Percentiles rank a stretch among this genome's conserved stretches.
Conservation (phyloP, 2,888 invertebrate genomes). For the Himalopsyche anomala region DNA sequence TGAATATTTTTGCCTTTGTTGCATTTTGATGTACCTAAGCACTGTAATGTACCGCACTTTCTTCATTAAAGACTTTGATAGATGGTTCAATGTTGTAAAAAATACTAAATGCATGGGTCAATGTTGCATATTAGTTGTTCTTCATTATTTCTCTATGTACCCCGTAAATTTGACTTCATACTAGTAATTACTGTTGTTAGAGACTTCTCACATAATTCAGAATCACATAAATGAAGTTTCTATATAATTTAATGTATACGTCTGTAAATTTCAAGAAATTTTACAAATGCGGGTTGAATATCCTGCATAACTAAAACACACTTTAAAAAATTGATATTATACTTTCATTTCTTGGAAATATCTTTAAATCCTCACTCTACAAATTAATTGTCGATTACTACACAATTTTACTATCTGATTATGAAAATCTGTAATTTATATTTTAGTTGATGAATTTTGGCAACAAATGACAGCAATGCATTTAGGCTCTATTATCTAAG, state of each 20-base stretch:
- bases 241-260: neutral
- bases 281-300: too few relatives aligned
- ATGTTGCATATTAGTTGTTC: conserved; percentile 61
- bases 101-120: conserved; percentile 63
- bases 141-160: neutral
- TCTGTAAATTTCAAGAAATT: too few relatives aligned
- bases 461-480: conserved; percentile 7
- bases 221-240: neutral
- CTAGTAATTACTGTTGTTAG: conserved; percentile 3
- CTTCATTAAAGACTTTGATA: conserved; percentile 37
- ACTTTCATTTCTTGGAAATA: too few relatives aligned
- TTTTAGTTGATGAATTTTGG: neutral
- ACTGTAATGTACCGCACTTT: conserved; percentile 54
- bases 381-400: too few relatives aligned
- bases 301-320: too few relatives aligned
- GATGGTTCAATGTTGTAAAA: conserved; percentile 60
- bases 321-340: too few relatives aligned
- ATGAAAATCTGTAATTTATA: neutral
- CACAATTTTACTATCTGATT: neutral
- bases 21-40: conserved; percentile 48
- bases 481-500: too few relatives aligned
- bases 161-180: conserved; percentile 16
- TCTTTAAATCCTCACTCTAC: too few relatives aligned
- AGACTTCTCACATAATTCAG: neutral
- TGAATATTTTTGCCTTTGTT: conserved; percentile 27